Base-by-base conservation (phyloP, 2,797 vertebrate genomes). In the Sebastes hubbsi region DNA sequence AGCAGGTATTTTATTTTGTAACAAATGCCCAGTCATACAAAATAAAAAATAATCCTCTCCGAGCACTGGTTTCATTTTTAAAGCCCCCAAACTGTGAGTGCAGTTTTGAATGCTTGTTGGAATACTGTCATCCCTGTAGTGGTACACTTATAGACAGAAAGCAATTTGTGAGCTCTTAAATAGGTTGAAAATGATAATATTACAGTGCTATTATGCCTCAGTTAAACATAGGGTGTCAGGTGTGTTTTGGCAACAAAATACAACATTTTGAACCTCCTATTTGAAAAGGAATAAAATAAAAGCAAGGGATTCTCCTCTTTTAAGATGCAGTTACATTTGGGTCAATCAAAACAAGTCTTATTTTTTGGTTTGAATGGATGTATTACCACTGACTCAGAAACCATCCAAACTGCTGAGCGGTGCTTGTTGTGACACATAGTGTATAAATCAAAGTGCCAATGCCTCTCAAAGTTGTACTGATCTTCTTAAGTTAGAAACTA, bases 401-500 rank as follows among this genome's bases (percentile, higher is more conserved):
- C 2, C 14, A 54, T 9, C 2, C 9, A 30, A 12, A 8, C 30
- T 20, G 16, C 13, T 65, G 24, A 38, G 76, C 25, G 56, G 46
- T 27, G 13, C 24, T 2, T 56, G 58, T 65, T 38, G 61, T 58
- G 36, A 75, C 11, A 66, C 2, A 71, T 13, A 52, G 6, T 20
- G 6, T 58, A 64, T 36, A 73, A 72, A 77, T 72, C 61, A 74
- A 72, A 72, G 68, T 54, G 11, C 3, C 67, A 56, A 2, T 5
- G 12, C 6, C 59, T n/a, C 80, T 56, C 52, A 61, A 6, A 29
- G 36, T 66, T 46, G 32, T 14, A 58, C 32, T 46, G 64, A 76
- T 75, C 67, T 24, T 56, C 54, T 52, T 13, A 56, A 56, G 56
- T 80, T 70, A 25, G 69, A 80, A 78, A 78, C 73, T 61, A 72